phyloP scores from a whole-genome alignment of 2,888 invertebrate species.

The Rhopalosiphum nymphaeae region DNA sequence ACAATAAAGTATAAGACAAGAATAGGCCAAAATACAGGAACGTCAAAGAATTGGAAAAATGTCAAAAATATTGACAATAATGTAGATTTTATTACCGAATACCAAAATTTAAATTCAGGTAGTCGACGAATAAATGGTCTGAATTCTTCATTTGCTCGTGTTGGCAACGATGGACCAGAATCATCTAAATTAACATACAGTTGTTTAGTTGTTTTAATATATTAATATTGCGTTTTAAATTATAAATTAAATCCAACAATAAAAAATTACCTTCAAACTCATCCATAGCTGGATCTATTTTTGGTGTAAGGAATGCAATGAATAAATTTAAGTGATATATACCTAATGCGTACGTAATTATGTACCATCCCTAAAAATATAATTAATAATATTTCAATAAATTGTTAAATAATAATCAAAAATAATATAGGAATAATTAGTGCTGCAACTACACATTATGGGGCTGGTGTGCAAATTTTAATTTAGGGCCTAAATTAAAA shows the following conservation, averaged over 20 bases:
- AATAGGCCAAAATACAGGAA: slow-evolving; percentile 99
- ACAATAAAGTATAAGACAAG: slow-evolving; percentile 99
- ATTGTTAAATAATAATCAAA: not conserved
- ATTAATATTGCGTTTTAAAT: slow-evolving; percentile 68
- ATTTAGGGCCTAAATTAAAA: no score
- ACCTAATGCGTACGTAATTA: slow-evolving; percentile 98
- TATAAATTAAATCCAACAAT: slow-evolving; percentile 68
- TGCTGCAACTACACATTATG: no score
- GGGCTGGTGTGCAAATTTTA: no score
- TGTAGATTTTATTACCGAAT: slow-evolving; percentile 95
- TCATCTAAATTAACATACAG: slow-evolving; percentile 74
- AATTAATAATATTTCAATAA: slow-evolving; percentile 60
- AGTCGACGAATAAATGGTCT: slow-evolving; percentile 95
- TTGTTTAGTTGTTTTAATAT: slow-evolving; percentile 1
- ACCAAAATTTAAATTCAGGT: slow-evolving; percentile 99
- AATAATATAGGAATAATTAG: not conserved
- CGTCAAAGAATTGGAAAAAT: slow-evolving; percentile 97
- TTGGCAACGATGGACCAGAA: slow-evolving; percentile 94
- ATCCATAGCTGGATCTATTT: slow-evolving; percentile 83
- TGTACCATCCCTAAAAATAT: slow-evolving; percentile 94
- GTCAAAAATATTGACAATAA: slow-evolving; percentile 91
- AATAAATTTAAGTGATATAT: slow-evolving; percentile 99
- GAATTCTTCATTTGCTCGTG: slow-evolving; percentile 96
- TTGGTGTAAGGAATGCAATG: slow-evolving; percentile 99
- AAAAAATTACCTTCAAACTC: slow-evolving; percentile 68